Evolutionary conservation across 2,888 invertebrate genomes (phyloP), one percentile per base, ranked within the genome.

Genomic region (Patella ulyssiponensis): DNA sequence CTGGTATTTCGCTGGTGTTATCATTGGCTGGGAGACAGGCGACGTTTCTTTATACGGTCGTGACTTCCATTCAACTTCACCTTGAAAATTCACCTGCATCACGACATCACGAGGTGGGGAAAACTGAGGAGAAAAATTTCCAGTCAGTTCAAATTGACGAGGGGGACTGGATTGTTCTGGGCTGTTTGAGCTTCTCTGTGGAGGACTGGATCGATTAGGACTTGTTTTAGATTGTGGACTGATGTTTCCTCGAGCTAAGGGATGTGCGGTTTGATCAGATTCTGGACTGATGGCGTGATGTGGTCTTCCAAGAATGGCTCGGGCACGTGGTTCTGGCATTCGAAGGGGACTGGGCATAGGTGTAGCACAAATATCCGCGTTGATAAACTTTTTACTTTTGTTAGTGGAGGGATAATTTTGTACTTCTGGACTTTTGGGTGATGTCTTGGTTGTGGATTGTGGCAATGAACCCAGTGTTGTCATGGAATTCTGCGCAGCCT

Each of bases 271-370:
- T 44, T 44, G 44, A 0, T 44, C 44, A 9, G 44, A 44, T 9
- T 64, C 64, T 11, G 64, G 64, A 20, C 64, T 64, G 23, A 64
- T 20, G 23, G 64, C 64, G 11, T 64, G 64, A 23, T 64, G 64
- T 11, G 64, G 76, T n/a, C 76, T 56, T 7, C 76, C 76, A 3
- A 76, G 64, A 51, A 76, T 76, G 53, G 76, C 72, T n/a, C 76
- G 76, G 20, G 76, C 72, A n/a, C 73, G 72, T 33, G 51, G 54
- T 52, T 69, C 69, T 4, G 64, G 51, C 23, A 23, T 56, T 56
- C 71, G 54, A 14, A 51, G 71, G n/a, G 76, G 76, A 71, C 76
- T 76, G 33, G 76, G 54, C 71, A 71, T 71, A 69, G 75, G 69
- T 1, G 71, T 72, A 17, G 51, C 64, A 23, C 64, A 20, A 12